These are phyloP conservation scores for Otolemur garnettii DNA, from an alignment of 2,113 vertebrate species.

Conservation along the genomic window DNA sequence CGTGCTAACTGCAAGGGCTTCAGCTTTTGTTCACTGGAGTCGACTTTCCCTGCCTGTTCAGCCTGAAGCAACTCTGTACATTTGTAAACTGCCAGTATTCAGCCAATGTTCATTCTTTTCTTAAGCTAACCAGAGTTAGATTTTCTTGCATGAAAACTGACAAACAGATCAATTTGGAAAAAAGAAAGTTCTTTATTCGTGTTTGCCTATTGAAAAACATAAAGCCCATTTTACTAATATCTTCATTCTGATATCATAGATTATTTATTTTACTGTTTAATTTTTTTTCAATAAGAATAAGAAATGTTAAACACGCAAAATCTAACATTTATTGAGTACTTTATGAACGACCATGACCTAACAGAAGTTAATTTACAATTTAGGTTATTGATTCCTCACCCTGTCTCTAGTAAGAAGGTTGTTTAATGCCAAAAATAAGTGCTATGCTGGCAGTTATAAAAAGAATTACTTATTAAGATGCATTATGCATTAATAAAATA, in stretches of 20 bases:
- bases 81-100: background rate
- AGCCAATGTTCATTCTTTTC: background rate
- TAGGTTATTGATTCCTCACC: background rate
- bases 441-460: background rate
- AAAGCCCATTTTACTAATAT: background rate
- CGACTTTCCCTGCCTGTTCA: background rate
- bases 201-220: conserved; percentile 8
- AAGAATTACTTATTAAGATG: conserved; percentile 62
- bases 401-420: background rate
- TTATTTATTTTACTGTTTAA: background rate
- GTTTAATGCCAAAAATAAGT: conserved; percentile 39
- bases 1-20: background rate
- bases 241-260: background rate
- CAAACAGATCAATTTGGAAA: background rate
- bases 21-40: background rate
- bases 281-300: conserved; percentile 23
- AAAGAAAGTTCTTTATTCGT: background rate
- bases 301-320: background rate
- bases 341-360: conserved; percentile 5
- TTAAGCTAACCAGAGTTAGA: background rate
- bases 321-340: background rate
- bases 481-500: conserved; percentile 10
- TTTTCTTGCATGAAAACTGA: background rate
- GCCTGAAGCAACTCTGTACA: background rate
- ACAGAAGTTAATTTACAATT: conserved; percentile 23